A percentile compares a stretch with the other conserved stretches of the same genome.
Evolutionary conservation across 1,140 invertebrate genomes (phyloP).

Genomic region (Mamestra configurata): DNA sequence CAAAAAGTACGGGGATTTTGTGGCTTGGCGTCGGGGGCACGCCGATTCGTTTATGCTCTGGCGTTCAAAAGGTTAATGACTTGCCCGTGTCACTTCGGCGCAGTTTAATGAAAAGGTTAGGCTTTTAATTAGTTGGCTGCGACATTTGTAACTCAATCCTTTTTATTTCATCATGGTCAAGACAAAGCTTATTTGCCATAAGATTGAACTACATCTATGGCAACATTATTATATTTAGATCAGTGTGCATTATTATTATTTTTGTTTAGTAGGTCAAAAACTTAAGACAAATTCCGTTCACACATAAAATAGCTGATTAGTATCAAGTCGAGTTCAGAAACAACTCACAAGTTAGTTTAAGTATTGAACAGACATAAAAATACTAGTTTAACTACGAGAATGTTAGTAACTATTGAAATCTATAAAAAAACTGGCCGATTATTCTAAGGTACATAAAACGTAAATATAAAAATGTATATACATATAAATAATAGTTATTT

Average conservation of each 20-base stretch:
- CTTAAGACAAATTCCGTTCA: neutral
- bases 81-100: no score
- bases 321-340: neutral
- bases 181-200: neutral
- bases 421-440: conserved; percentile 29
- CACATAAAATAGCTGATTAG: neutral
- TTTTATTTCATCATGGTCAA: no score
- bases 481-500: conserved; percentile 46
- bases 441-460: neutral
- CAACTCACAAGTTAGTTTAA: neutral
- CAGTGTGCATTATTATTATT: neutral
- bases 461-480: conserved; percentile 20
- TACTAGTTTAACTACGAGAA: neutral
- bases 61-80: no score
- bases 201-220: neutral
- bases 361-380: neutral
- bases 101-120: no score
- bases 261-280: neutral
- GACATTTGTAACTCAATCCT: neutral
- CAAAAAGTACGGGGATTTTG: no score
- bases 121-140: neutral
- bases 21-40: no score
- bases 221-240: neutral
- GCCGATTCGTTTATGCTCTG: no score
- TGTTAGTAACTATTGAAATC: neutral